Conservation (phyloP, 2,797 vertebrate species). For the Molothrus aeneus region DNA sequence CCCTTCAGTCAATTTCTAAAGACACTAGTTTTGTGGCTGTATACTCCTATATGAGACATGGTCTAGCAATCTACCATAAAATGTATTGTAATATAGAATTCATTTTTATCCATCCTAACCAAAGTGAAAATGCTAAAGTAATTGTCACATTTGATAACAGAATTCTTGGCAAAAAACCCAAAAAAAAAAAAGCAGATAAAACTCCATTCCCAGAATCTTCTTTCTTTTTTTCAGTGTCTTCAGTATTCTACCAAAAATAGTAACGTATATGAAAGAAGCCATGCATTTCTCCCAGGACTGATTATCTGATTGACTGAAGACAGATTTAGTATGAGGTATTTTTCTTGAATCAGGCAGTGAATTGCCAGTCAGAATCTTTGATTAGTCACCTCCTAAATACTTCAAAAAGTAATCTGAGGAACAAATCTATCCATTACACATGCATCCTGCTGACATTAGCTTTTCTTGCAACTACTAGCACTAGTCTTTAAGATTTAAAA, state of each 20-base stretch:
- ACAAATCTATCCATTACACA: not conserved
- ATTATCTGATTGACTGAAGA: not conserved
- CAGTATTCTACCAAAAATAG: not conserved
- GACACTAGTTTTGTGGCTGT: not conserved
- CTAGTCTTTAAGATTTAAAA: not conserved
- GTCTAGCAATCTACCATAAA: not conserved
- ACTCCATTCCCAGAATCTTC: not conserved
- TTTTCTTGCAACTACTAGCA: not conserved
- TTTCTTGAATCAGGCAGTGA: not conserved
- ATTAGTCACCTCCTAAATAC: constrained; percentile 11
- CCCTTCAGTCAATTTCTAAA: not conserved
- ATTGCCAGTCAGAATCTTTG: constrained; percentile 1
- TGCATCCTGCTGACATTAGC: not conserved
- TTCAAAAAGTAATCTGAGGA: not conserved
- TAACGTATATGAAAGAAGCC: not conserved
- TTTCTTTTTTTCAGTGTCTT: not conserved
- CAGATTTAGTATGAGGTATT: not conserved
- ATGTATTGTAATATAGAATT: not conserved
- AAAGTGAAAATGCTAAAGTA: not conserved
- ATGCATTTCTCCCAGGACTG: not conserved
- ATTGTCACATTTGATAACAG: not conserved
- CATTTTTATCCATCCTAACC: not conserved
- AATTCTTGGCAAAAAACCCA: not conserved
- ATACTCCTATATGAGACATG: not conserved
- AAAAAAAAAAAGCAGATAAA: not conserved